Base-by-base conservation (phyloP, 1,140 invertebrate genomes). In the Apis dorsata region DNA sequence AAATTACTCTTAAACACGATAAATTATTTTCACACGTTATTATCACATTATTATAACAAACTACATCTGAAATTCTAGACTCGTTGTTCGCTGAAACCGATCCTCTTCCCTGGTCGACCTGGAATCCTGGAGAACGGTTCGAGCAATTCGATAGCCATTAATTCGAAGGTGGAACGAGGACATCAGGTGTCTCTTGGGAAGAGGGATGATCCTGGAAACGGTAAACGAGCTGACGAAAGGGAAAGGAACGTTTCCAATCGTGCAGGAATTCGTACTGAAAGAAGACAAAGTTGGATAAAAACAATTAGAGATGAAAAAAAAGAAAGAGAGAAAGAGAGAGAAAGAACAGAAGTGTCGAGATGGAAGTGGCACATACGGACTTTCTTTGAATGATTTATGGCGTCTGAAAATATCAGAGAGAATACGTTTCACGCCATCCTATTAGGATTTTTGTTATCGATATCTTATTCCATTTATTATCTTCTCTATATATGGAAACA, bases 271-370 rank as follows among this genome's bases (percentile, higher is more conserved):
- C 44, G 34, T 34, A 34, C 34, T 34, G 44, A n/a, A 24, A 15
- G 51, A 21, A 34, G 49, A 8, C 28, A 19, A 59, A 78, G 19
- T 19, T 9, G 53, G 24, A 21, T 62, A 66, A 75, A 84, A 81
- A 74, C 28, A 70, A 60, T 73, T 28, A 74, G 72, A 53, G 60
- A 60, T 28, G 24, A 4, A 55, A 17, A 4, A 17, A 17, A 24
- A 78, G 15, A 15, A 34, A 55, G 60, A 51, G 60, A 49, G 24
- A 7, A 44, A 17, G 28, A 57, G 51, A 17, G 44, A 78, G 19
- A 15, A 28, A 55, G 60, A 34, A 53, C 13, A 13, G 51, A 24
- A 17, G 66, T 55, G 28, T 55, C n/a, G 60, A 19, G 44, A 28
- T 53, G 60, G 28, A 66, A 77, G 53, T 44, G 53, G 3, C 21